These are phyloP conservation scores for Jaculus jaculus DNA, from an alignment of 2,113 vertebrate genomes.

Conservation along the genomic window DNA sequence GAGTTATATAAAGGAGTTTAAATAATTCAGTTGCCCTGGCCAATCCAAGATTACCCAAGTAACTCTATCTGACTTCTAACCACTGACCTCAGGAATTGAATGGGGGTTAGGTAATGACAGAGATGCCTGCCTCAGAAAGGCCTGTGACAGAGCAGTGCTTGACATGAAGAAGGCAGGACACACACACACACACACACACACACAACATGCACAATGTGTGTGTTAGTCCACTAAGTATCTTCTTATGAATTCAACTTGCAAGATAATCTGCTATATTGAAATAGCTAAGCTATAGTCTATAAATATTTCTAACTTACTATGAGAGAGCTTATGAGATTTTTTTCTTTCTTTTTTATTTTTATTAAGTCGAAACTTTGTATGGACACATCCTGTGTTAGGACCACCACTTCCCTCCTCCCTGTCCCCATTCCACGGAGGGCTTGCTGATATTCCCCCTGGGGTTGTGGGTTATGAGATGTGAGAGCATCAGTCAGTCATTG, in stretches of 20 bases:
- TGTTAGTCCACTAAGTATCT: neutral
- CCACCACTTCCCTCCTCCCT: no score
- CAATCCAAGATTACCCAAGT: neutral
- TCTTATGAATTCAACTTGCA: constrained; percentile 10
- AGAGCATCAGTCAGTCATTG: no score
- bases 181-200: neutral
- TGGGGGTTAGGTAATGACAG: neutral
- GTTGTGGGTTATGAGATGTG: no score
- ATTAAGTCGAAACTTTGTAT: no score
- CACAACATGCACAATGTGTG: neutral
- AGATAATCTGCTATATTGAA: neutral
- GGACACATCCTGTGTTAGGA: no score
- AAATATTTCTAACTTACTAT: neutral
- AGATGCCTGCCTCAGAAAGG: neutral
- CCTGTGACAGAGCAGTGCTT: neutral
- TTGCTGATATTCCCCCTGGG: no score
- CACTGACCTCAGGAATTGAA: neutral
- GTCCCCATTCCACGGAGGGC: no score
- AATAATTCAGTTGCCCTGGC: neutral
- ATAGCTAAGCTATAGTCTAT: neutral
- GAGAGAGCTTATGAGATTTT: neutral
- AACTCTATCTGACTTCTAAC: neutral
- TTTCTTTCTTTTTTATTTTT: no score
- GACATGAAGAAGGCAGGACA: neutral
- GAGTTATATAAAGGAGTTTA: neutral